These are phyloP conservation scores for Eulemur rubriventer DNA, from an alignment of 2,797 vertebrate genomes.

Conservation along the genomic window DNA sequence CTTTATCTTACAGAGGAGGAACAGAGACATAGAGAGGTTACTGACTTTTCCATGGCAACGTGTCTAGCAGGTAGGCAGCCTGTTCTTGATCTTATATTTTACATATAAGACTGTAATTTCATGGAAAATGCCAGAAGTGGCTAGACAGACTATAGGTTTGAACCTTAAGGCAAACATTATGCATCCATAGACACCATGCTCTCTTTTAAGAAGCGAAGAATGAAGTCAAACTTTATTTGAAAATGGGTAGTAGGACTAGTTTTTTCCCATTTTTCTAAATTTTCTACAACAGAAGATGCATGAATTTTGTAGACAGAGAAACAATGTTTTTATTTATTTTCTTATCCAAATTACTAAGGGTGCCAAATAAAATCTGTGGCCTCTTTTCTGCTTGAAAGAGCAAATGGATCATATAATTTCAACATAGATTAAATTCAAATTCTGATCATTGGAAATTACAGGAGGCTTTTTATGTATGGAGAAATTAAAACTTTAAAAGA, in stretches of 20 bases:
- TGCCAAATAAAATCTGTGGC: background rate
- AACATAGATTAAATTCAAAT: background rate
- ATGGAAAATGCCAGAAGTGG: background rate
- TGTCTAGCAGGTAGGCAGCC: background rate
- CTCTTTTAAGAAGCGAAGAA: background rate
- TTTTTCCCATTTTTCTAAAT: background rate
- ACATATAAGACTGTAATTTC: background rate
- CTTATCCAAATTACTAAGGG: background rate
- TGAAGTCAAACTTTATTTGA: background rate
- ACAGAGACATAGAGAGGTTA: background rate
- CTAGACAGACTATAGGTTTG: background rate
- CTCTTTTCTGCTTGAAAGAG: background rate
- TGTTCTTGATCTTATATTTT: background rate
- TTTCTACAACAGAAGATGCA: background rate
- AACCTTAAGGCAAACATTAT: background rate
- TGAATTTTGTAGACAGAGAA: background rate
- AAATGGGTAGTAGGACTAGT: background rate
- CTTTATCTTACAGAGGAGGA: background rate
- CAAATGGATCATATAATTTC: background rate
- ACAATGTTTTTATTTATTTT: background rate
- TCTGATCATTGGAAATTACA: background rate
- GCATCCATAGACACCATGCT: background rate
- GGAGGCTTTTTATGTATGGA: background rate
- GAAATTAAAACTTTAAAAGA: background rate
- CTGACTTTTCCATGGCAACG: background rate